Evolutionary conservation across 1,140 invertebrate genomes (phyloP).

Genomic region (Zaprionus ghesquierei): DNA sequence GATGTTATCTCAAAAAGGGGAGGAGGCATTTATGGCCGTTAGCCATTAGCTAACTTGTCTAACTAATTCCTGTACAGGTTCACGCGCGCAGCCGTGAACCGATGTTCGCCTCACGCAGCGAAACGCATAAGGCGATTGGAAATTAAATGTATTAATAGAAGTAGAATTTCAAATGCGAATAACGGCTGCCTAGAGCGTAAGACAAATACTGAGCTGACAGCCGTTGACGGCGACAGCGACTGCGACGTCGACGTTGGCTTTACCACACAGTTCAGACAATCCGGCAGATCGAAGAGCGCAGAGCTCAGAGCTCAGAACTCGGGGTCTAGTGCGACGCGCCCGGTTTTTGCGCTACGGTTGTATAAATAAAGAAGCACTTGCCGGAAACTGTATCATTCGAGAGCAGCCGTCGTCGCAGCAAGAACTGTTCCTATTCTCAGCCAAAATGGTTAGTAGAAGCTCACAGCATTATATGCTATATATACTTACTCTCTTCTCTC

Average conservation of each 20-base stretch:
- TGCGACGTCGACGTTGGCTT: constrained; percentile 31
- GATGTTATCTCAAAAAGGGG: neutral
- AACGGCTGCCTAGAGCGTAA: constrained; percentile 60
- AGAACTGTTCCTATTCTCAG: constrained; percentile 39
- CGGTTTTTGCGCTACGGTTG: constrained; percentile 43
- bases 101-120: constrained; percentile 25
- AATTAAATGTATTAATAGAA: constrained; percentile 66
- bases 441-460: constrained; percentile 53
- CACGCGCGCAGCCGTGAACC: constrained; percentile 5
- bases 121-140: constrained; percentile 69
- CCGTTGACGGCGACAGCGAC: neutral
- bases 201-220: constrained; percentile 49
- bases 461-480: neutral
- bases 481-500: neutral
- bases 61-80: neutral
- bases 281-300: too few relatives aligned
- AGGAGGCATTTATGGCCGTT: neutral
- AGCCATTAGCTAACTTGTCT: neutral
- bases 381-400: constrained; percentile 77
- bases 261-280: constrained; percentile 17
- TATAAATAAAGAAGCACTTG: constrained; percentile 80
- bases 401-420: constrained; percentile 49
- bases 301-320: constrained; percentile 3
- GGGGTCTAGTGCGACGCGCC: constrained; percentile 31
- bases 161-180: constrained; percentile 62